phyloP scores from a whole-genome alignment of 1,140 invertebrate species.

The Drosophila nigromelanica region DNA sequence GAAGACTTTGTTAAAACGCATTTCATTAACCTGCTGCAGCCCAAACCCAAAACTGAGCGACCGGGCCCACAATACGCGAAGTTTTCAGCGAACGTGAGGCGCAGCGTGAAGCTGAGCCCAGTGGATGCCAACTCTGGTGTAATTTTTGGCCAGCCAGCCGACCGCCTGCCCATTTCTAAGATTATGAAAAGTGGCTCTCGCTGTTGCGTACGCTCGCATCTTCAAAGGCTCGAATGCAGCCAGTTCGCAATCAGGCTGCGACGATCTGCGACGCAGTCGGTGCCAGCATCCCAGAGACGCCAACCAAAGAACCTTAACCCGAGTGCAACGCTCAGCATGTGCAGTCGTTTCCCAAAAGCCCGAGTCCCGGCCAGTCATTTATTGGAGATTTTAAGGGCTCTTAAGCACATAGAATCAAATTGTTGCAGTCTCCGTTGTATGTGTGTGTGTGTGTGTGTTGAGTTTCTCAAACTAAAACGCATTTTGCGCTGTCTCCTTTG shows the following conservation, averaged over 20 bases:
- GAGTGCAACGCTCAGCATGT: constrained; percentile 73
- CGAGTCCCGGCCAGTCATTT: constrained; percentile 35
- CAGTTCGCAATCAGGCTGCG: constrained; percentile 62
- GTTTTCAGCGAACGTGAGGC: constrained; percentile 57
- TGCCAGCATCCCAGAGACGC: constrained; percentile 14
- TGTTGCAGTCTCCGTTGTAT: constrained; percentile 10
- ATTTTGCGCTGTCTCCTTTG: constrained; percentile 46
- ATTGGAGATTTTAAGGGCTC: constrained; percentile 41
- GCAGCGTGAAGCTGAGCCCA: constrained; percentile 37
- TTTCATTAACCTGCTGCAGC: constrained; percentile 77
- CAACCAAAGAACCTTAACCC: constrained; percentile 40
- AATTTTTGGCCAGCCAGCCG: constrained; percentile 24
- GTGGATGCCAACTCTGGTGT: constrained; percentile 18
- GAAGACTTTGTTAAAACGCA: constrained; percentile 69
- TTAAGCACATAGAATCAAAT: constrained; percentile 25
- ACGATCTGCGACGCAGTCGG: constrained; percentile 43
- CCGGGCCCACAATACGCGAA: constrained; percentile 23
- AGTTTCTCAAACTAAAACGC: constrained; percentile 55
- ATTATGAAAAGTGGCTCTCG: constrained; percentile 76
- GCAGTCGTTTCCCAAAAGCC: constrained; percentile 43
- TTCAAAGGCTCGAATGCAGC: constrained; percentile 62
- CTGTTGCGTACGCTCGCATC: constrained; percentile 53
- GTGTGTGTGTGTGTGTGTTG: too few species aligned
- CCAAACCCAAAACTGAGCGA: constrained; percentile 16
- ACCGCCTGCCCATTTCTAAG: constrained; percentile 57